Evolutionary conservation across 2,113 vertebrate species (phyloP).

Genomic region (Ursus arctos): DNA sequence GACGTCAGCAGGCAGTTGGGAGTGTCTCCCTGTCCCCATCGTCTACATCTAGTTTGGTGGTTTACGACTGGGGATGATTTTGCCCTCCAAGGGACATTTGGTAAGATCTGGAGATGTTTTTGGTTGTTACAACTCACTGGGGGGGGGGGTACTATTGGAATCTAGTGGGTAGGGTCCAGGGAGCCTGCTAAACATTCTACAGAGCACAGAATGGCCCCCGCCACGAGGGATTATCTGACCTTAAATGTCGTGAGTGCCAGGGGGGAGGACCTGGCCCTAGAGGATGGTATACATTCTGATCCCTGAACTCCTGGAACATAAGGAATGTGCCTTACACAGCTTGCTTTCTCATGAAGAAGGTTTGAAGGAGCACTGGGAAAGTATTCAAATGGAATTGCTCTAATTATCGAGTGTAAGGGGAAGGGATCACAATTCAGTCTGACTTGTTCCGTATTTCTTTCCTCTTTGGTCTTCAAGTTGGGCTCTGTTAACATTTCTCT

Average conservation of each 20-base stretch:
- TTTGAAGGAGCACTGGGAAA: neutral
- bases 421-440: neutral
- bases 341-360: neutral
- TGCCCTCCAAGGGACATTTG: neutral
- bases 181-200: neutral
- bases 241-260: neutral
- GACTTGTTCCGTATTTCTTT: neutral
- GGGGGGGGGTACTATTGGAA: no score
- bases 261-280: neutral
- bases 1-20: neutral
- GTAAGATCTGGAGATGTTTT: neutral
- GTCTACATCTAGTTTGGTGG: neutral
- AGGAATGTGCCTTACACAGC: neutral
- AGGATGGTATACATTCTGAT: neutral
- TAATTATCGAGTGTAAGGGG: neutral
- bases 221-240: neutral
- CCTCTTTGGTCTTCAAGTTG: neutral
- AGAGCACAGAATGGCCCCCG: neutral
- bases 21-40: neutral
- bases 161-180: neutral
- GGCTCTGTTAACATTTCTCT: neutral
- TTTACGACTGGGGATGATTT: neutral
- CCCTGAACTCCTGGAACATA: neutral
- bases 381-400: neutral
- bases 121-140: neutral